Evolutionary conservation across 2,888 invertebrate genomes (phyloP).

Genomic region (Colostygia pectinataria): DNA sequence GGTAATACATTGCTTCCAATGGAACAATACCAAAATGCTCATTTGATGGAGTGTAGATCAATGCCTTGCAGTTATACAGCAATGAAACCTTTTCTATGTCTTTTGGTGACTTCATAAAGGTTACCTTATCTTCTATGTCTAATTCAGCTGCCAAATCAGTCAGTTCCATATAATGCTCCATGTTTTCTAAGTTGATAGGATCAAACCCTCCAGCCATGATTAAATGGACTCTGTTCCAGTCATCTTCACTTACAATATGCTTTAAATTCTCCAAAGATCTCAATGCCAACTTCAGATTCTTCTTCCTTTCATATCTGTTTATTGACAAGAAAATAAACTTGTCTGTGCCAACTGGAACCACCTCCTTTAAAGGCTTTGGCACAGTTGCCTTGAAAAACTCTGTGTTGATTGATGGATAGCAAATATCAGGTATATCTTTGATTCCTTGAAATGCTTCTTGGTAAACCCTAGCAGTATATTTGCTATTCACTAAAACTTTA

Average conservation of each 20-base stretch:
- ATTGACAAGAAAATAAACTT: constrained; percentile 93
- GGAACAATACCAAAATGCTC: constrained; percentile 99
- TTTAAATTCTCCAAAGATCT: constrained; percentile 88
- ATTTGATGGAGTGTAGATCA: constrained; percentile 97
- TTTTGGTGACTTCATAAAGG: constrained; percentile 93
- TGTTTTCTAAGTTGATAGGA: constrained; percentile 92
- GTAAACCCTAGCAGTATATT: constrained; percentile 96
- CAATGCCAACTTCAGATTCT: constrained; percentile 94
- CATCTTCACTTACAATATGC: constrained; percentile 72
- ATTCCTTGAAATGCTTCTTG: constrained; percentile 91
- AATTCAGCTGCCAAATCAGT: constrained; percentile 85
- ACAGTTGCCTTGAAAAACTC: constrained; percentile 84
- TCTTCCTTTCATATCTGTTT: constrained; percentile 98
- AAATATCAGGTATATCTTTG: constrained; percentile 88
- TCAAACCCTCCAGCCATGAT: constrained; percentile 99
- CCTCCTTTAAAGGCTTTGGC: constrained; percentile 75
- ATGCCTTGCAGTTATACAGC: constrained; percentile 88
- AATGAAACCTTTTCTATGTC: constrained; percentile 93
- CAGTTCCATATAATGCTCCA: constrained; percentile 91
- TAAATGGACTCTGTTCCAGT: constrained; percentile 89
- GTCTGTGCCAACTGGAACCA: constrained; percentile 79
- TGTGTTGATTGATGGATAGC: constrained; percentile 97
- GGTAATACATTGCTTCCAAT: constrained; percentile 97
- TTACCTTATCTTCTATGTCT: constrained; percentile 87
- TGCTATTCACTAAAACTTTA: constrained; percentile 96